phyloP scores from a whole-genome alignment of 2,113 vertebrate species.

The Fulmarus glacialis region DNA sequence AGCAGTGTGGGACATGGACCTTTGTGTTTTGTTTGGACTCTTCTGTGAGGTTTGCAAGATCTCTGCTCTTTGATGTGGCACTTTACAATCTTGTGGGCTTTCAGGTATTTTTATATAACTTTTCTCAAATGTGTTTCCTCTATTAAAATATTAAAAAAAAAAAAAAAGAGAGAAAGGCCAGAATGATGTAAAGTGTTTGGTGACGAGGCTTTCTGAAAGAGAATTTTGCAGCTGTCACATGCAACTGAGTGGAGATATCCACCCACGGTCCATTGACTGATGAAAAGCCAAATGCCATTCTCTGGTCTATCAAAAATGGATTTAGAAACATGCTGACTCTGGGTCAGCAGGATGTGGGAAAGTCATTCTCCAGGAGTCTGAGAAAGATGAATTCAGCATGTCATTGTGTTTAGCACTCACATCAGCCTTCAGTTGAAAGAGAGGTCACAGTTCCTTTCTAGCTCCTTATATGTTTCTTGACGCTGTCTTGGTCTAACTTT shows the following conservation, averaged over 20 bases:
- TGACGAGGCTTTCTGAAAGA: neutral
- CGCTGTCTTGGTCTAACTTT: neutral
- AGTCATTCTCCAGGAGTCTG: neutral
- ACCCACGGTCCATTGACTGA: neutral
- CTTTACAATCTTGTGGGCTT: neutral
- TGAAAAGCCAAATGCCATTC: neutral
- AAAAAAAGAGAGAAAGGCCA: neutral
- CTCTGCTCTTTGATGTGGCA: neutral
- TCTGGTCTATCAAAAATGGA: neutral
- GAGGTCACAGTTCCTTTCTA: neutral
- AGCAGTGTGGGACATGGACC: neutral
- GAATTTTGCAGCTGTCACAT: neutral
- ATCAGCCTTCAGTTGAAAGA: neutral
- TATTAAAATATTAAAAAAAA: neutral
- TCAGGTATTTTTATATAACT: neutral
- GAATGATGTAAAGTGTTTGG: neutral
- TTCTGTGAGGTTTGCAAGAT: neutral
- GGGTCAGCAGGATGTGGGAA: neutral
- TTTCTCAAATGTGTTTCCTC: neutral
- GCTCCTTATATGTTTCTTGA: neutral
- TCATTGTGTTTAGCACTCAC: neutral
- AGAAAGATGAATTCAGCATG: neutral
- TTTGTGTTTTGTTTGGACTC: fast-evolving
- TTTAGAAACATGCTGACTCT: neutral
- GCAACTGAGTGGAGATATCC: neutral